These are phyloP conservation scores for Coendou prehensilis DNA, from an alignment of 2,797 vertebrate species.

Conservation along the genomic window DNA sequence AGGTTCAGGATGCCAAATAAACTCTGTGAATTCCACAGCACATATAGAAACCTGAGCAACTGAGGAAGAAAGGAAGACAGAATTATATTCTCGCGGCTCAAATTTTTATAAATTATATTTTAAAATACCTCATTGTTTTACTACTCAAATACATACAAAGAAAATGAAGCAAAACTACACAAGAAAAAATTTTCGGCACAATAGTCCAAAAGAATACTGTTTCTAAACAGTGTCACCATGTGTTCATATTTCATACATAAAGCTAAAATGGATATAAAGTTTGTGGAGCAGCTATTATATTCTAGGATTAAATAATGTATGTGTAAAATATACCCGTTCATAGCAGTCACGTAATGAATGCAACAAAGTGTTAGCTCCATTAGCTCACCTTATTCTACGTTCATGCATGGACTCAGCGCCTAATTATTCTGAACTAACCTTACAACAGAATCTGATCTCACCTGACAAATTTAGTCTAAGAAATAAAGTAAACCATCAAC, in stretches of 20 bases:
- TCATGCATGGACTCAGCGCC: neutral
- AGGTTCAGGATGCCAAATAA: neutral
- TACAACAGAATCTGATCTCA: neutral
- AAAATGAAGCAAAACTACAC: neutral
- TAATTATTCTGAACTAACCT: neutral
- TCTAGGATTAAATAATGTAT: neutral
- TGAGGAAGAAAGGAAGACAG: neutral
- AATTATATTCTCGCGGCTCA: neutral
- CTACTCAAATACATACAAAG: conserved; percentile 42
- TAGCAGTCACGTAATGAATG: neutral
- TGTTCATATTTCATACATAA: neutral
- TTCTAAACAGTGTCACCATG: neutral
- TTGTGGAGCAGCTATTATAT: neutral
- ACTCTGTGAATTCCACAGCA: conserved; percentile 7
- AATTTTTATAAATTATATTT: neutral
- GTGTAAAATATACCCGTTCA: neutral
- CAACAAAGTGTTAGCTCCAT: neutral
- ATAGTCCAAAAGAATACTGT: conserved; percentile 26
- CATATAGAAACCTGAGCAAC: conserved; percentile 36
- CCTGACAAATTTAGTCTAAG: conserved; percentile 50
- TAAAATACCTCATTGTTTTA: conserved; percentile 58
- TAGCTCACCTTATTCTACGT: neutral
- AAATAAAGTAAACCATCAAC: neutral
- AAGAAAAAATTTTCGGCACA: neutral
- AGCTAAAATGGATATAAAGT: conserved; percentile 10